Evolutionary conservation across 2,113 vertebrate species (phyloP).

Genomic region (Phocoena phocoena): DNA sequence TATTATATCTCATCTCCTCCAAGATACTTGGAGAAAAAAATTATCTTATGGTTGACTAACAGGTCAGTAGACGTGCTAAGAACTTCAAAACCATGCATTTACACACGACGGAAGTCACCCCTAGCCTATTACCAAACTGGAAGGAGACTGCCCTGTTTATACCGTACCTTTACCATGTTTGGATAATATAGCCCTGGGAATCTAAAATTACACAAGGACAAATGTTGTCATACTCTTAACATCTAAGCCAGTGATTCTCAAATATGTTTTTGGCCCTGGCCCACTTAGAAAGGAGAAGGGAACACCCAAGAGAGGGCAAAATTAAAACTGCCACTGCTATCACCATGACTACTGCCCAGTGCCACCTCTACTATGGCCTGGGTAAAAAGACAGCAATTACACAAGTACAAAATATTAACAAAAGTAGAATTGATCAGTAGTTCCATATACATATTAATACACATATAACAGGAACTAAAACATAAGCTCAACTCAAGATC

Average conservation of each 20-base stretch:
- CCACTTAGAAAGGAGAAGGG: constrained; percentile 15
- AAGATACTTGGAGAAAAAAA: not conserved
- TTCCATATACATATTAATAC: not conserved
- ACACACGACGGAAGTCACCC: not conserved
- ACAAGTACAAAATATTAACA: not conserved
- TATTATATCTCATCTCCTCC: not conserved
- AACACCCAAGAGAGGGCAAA: not conserved
- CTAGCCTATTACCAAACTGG: not conserved
- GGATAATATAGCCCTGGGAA: not conserved
- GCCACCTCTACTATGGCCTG: not conserved
- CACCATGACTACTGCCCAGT: not conserved
- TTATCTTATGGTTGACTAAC: not conserved
- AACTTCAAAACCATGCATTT: not conserved
- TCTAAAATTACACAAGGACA: constrained; percentile 43
- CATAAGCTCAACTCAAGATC: not conserved
- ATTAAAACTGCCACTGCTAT: not conserved
- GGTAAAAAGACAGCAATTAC: not conserved
- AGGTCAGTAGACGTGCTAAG: not conserved
- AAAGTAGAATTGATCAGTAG: not conserved
- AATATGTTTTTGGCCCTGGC: not conserved
- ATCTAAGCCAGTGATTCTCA: constrained; percentile 28
- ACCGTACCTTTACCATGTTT: not conserved
- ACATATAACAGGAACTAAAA: not conserved
- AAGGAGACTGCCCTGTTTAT: not conserved
- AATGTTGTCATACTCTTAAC: not conserved